phyloP scores from a whole-genome alignment of 2,888 invertebrate genomes.

The Netelia virgata region DNA sequence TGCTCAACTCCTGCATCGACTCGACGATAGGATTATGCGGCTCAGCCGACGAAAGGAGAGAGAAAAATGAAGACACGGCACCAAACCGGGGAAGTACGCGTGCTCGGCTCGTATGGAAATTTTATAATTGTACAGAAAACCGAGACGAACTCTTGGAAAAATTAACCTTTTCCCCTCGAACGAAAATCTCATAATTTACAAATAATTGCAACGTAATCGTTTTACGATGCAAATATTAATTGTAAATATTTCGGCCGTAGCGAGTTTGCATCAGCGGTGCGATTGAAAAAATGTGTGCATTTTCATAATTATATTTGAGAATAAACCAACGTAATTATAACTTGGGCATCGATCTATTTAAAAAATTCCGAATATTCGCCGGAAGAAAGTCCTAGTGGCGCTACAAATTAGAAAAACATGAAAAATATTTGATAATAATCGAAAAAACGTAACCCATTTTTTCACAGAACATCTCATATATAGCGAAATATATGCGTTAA shows the following conservation, averaged over 20 bases:
- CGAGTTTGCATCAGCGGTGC: not conserved
- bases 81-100: conserved; percentile 68
- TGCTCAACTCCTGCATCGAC: conserved; percentile 50
- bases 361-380: too few relatives aligned
- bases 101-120: conserved; percentile 55
- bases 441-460: too few relatives aligned
- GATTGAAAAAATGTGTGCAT: not conserved
- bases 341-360: too few relatives aligned
- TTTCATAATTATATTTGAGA: not conserved
- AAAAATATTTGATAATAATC: too few relatives aligned
- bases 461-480: too few relatives aligned
- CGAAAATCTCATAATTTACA: conserved; percentile 36
- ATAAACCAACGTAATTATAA: too few relatives aligned
- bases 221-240: not conserved
- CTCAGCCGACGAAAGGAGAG: conserved; percentile 23
- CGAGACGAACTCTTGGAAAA: conserved; percentile 29
- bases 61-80: not conserved
- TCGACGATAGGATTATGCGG: conserved; percentile 62
- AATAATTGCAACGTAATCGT: conserved; percentile 39
- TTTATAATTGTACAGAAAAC: conserved; percentile 33
- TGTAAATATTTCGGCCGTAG: not conserved
- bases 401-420: too few relatives aligned
- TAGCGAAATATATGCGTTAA: too few relatives aligned
- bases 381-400: too few relatives aligned
- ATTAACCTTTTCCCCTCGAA: not conserved